Percentiles rank a stretch among this genome's conserved stretches.
Evolutionary conservation across 2,113 vertebrate species (phyloP).

Genomic region (Poeciliopsis retropinna): DNA sequence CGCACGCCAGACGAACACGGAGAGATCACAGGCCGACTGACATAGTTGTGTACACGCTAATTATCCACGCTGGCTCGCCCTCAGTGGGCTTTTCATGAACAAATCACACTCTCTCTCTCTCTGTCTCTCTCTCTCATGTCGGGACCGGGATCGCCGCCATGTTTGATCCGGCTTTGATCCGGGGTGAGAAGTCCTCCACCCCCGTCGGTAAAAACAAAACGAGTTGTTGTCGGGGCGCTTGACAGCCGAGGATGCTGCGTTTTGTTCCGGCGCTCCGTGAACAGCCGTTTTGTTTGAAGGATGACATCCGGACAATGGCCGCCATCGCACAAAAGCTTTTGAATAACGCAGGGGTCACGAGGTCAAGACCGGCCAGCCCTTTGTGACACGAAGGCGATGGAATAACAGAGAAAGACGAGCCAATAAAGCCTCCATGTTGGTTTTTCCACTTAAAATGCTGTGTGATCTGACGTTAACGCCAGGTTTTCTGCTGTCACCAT

Average conservation of each 20-base stretch:
- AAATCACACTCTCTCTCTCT: constrained; percentile 33
- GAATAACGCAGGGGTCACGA: constrained; percentile 57
- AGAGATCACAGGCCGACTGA: constrained; percentile 65
- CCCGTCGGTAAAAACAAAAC: constrained; percentile 18
- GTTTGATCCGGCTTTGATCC: constrained; percentile 72
- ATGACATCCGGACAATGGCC: constrained; percentile 72
- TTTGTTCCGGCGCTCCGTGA: constrained; percentile 68
- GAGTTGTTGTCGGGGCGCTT: constrained; percentile 55
- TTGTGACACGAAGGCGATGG: constrained; percentile 39
- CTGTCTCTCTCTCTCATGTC: constrained; percentile 25
- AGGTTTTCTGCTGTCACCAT: constrained; percentile 20
- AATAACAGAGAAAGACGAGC: constrained; percentile 18
- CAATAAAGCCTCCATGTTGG: constrained; percentile 16
- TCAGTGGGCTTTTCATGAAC: constrained; percentile 75
- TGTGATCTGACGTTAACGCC: constrained; percentile 7
- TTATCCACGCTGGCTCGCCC: constrained; percentile 69
- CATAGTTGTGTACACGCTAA: constrained; percentile 79
- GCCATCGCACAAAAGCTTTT: constrained; percentile 5
- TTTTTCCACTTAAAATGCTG: constrained; percentile 28
- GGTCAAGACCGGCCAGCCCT: constrained; percentile 65
- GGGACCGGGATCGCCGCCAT: constrained; percentile 66
- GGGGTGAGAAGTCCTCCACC: constrained; percentile 66
- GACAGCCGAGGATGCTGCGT: constrained; percentile 67
- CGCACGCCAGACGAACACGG: constrained; percentile 62
- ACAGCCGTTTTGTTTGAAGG: constrained; percentile 66